These are phyloP conservation scores for Apteryx mantelli DNA, from an alignment of 2,113 vertebrate species.

Conservation along the genomic window DNA sequence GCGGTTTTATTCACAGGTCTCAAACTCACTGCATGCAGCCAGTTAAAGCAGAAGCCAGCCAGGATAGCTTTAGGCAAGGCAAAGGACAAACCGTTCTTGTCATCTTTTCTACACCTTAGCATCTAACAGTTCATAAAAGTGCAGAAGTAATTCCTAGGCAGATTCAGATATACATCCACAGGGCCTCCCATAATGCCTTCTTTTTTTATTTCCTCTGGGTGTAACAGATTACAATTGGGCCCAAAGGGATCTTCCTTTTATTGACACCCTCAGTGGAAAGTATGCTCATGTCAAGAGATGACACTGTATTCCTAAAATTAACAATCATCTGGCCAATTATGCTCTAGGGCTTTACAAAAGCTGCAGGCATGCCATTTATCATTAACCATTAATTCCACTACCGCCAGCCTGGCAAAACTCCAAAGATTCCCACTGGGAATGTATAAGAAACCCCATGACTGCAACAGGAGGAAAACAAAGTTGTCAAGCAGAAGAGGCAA, in stretches of 20 bases:
- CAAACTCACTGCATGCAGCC: not conserved
- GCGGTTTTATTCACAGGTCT: not conserved
- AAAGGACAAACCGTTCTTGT: not conserved
- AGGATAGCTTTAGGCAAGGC: not conserved
- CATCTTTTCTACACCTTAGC: not conserved
- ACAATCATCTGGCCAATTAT: not conserved
- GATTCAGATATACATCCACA: not conserved
- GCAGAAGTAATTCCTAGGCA: not conserved
- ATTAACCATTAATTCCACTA: not conserved
- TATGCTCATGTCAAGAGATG: not conserved
- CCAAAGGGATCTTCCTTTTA: not conserved
- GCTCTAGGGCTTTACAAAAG: not conserved
- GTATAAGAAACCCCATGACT: not conserved
- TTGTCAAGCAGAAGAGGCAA: not conserved
- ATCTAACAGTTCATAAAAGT: not conserved
- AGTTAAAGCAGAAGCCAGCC: not conserved
- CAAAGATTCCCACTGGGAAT: not conserved
- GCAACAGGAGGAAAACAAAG: not conserved
- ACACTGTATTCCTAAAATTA: not conserved
- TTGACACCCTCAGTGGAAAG: not conserved
- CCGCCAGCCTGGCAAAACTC: not conserved
- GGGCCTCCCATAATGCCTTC: not conserved
- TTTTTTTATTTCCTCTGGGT: not conserved
- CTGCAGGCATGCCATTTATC: not conserved
- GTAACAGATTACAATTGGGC: not conserved